A percentile compares a stretch with the other conserved stretches of the same genome.
Conservation (phyloP, 2,888 invertebrate genomes). For the Drosophila quinaria region DNA sequence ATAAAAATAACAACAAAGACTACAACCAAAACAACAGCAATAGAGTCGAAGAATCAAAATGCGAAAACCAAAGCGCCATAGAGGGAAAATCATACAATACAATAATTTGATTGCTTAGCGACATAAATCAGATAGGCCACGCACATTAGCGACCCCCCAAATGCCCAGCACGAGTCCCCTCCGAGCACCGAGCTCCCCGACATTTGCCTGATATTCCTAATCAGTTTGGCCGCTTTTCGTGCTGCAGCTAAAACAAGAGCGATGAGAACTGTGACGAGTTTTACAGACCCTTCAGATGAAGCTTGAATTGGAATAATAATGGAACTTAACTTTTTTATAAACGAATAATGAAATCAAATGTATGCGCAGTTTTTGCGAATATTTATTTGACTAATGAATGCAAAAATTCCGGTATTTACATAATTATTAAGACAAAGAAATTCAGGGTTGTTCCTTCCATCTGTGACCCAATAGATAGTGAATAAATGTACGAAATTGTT, state of each 20-base stretch:
- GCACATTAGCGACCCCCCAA: slow-evolving; percentile 52
- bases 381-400: neutral
- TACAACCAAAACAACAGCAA: slow-evolving; percentile 1
- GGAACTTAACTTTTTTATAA: no score
- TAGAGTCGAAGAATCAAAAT: slow-evolving; percentile 24
- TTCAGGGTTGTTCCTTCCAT: slow-evolving; percentile 5
- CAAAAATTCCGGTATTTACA: slow-evolving; percentile 40
- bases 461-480: neutral
- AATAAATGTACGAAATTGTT: neutral
- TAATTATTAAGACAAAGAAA: slow-evolving; percentile 23
- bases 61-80: slow-evolving; percentile 35
- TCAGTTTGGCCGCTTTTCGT: neutral
- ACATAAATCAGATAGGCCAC: slow-evolving; percentile 69
- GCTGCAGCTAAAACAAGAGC: slow-evolving; percentile 18
- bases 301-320: slow-evolving; percentile 2
- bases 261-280: neutral
- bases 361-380: neutral
- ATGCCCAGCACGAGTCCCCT: slow-evolving; percentile 1
- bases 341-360: neutral
- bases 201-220: neutral
- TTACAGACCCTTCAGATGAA: slow-evolving; percentile 23
- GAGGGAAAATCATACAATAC: slow-evolving; percentile 44
- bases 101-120: slow-evolving; percentile 75
- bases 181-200: neutral
- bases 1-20: slow-evolving; percentile 23